Percentiles rank a stretch among this genome's conserved stretches.
Evolutionary conservation across 1,140 invertebrate species (phyloP).

Genomic region (Eriosoma lanigerum): DNA sequence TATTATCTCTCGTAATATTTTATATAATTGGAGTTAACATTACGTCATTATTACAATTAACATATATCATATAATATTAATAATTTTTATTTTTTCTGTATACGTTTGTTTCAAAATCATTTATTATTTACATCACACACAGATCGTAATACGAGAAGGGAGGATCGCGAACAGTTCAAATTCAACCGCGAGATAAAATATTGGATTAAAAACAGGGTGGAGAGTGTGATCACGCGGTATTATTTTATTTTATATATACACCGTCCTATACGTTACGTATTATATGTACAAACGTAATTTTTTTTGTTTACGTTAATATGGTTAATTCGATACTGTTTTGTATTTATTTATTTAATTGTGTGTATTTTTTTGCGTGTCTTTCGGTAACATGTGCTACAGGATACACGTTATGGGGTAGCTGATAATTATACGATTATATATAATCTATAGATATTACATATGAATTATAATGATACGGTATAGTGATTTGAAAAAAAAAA

Average conservation of each 20-base stretch:
- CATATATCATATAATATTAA: too few relatives aligned
- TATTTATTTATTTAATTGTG: background rate
- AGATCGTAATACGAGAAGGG: background rate
- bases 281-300: too few relatives aligned
- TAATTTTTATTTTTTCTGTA: too few relatives aligned
- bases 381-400: background rate
- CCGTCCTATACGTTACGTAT: too few relatives aligned
- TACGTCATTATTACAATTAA: too few relatives aligned
- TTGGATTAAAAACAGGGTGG: background rate
- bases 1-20: too few relatives aligned
- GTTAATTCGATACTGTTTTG: background rate
- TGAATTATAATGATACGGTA: background rate
- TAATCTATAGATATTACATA: too few relatives aligned
- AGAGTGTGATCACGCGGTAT: background rate
- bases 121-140: background rate
- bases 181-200: background rate
- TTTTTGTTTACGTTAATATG: too few relatives aligned
- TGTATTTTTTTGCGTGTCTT: background rate
- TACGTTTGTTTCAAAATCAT: background rate
- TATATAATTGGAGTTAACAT: too few relatives aligned
- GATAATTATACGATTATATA: background rate
- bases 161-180: background rate
- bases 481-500: constrained; percentile 8
- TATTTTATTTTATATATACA: background rate
- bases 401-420: background rate